Base-by-base conservation (phyloP, 2,113 vertebrate genomes). In the Lynx canadensis region DNA sequence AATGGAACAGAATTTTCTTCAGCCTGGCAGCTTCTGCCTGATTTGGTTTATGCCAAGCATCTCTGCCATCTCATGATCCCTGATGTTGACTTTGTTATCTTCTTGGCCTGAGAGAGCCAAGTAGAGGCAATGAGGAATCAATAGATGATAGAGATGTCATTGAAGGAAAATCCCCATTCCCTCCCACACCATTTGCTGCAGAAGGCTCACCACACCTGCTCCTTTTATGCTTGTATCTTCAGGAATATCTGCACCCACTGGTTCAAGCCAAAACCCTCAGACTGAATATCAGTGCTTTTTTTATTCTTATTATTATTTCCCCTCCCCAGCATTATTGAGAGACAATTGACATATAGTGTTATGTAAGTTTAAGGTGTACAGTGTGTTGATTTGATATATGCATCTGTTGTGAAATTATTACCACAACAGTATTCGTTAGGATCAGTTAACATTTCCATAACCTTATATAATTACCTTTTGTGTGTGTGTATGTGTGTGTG, bases 121-220 rank as follows among this genome's bases (percentile, higher is more conserved):
- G 38, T 5, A 25, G 2, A 1, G 7, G 27, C 29, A 33, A 41
- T n/a, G 27, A 85, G 16, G 27, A 63, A 36, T 21, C 79, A 12
- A 19, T 2, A 83, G 38, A 0, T 55, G 63, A 0, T 18, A 78
- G 63, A 18, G 31, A 41, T 18, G 13, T 31, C 16, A 5, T 23
- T 27, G 15, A 33, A 15, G 38, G 1, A 7, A 7, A 21, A 7
- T 15, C 31, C 12, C 11, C 18, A 11, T 18, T 78, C 0, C 14
- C 16, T n/a, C 36, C 41, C 38, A 23, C 11, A 3, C 6, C 33
- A 8, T 23, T 76, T n/a, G 14, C 25, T 78, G 18, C 2, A 25
- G 57, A 60, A 71, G 57, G 5, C 3, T 19, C 41, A 50, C 33
- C 19, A 23, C 29, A 50, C 14, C 27, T 16, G 7, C 25, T 86